Conservation (phyloP, 2,113 vertebrate genomes). For the Otis tarda region DNA sequence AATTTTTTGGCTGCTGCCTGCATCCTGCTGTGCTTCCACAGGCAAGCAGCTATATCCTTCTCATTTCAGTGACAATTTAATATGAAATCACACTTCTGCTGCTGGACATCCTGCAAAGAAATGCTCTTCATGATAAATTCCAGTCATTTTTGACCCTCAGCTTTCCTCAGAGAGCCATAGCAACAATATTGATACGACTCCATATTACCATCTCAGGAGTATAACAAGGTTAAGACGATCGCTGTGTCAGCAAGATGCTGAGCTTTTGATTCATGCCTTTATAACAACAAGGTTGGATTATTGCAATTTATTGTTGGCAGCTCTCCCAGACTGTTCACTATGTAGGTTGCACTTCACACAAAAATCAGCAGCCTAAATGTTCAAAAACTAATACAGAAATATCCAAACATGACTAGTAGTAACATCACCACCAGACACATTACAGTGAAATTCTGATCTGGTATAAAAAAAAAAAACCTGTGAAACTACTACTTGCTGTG, state of each 20-base stretch:
- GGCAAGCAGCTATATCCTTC: conserved; percentile 5
- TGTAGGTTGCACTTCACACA: conserved; percentile 56
- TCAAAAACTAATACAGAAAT: conserved; percentile 56
- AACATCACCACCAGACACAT: neutral
- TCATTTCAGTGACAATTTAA: conserved; percentile 57
- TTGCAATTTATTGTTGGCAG: conserved; percentile 76
- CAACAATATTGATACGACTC: conserved; percentile 75
- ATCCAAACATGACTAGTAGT: neutral
- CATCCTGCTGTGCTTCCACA: conserved; percentile 1
- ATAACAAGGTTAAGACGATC: conserved; percentile 76
- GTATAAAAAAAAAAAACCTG: conserved; percentile 22
- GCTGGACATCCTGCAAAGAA: conserved; percentile 57
- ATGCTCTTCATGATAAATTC: conserved; percentile 68
- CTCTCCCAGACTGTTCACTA: conserved; percentile 68
- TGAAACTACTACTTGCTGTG: neutral
- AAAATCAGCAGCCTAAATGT: conserved; percentile 27
- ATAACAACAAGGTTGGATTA: conserved; percentile 74
- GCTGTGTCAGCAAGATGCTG: conserved; percentile 76
- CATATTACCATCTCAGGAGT: conserved; percentile 70
- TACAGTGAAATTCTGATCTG: neutral
- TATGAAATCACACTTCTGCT: conserved; percentile 56
- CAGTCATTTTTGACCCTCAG: conserved; percentile 72
- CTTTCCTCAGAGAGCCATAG: conserved; percentile 64
- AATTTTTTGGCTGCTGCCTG: neutral
- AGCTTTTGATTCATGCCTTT: conserved; percentile 75